Evolutionary conservation across 2,797 vertebrate species (phyloP).

Genomic region (Rhinichthys osculus): DNA sequence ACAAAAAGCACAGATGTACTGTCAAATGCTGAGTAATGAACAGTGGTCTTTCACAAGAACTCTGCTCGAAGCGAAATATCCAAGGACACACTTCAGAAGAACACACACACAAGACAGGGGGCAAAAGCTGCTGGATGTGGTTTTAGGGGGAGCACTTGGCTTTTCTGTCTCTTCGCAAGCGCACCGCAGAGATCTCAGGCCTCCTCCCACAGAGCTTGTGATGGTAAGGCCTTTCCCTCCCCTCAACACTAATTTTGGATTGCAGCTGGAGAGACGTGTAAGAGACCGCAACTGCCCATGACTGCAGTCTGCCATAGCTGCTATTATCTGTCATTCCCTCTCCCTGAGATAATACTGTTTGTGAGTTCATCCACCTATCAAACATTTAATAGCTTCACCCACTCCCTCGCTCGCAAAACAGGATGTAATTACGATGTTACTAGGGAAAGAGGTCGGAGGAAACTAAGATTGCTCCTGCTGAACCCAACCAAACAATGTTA

Average conservation of each 20-base stretch:
- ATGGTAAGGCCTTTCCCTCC: slow-evolving; percentile 45
- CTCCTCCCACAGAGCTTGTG: slow-evolving; percentile 48
- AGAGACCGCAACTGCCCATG: slow-evolving; percentile 55
- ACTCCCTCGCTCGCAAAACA: slow-evolving; percentile 38
- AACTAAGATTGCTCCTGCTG: neutral
- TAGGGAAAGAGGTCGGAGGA: slow-evolving; percentile 22
- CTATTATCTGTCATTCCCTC: slow-evolving; percentile 52
- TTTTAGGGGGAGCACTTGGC: slow-evolving; percentile 39
- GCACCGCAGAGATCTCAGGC: slow-evolving; percentile 42
- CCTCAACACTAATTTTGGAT: slow-evolving; percentile 60
- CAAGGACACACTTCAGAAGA: slow-evolving; percentile 31
- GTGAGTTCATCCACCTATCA: slow-evolving; percentile 41
- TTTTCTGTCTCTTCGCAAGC: slow-evolving; percentile 28
- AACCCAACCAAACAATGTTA: slow-evolving; percentile 16
- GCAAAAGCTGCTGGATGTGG: slow-evolving; percentile 28
- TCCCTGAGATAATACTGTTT: slow-evolving; percentile 63
- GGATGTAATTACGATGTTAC: slow-evolving; percentile 41
- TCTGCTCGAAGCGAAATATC: slow-evolving; percentile 51
- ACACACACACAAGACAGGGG: slow-evolving; percentile 16
- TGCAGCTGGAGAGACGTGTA: slow-evolving; percentile 56
- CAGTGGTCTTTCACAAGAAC: slow-evolving; percentile 68
- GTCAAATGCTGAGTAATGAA: slow-evolving; percentile 71
- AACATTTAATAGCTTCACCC: slow-evolving; percentile 48
- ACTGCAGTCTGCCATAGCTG: slow-evolving; percentile 53
- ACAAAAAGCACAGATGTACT: slow-evolving; percentile 68